Percentiles rank a stretch among this genome's conserved stretches.
phyloP scores from a whole-genome alignment of 2,888 invertebrate genomes.

The Phania funesta region DNA sequence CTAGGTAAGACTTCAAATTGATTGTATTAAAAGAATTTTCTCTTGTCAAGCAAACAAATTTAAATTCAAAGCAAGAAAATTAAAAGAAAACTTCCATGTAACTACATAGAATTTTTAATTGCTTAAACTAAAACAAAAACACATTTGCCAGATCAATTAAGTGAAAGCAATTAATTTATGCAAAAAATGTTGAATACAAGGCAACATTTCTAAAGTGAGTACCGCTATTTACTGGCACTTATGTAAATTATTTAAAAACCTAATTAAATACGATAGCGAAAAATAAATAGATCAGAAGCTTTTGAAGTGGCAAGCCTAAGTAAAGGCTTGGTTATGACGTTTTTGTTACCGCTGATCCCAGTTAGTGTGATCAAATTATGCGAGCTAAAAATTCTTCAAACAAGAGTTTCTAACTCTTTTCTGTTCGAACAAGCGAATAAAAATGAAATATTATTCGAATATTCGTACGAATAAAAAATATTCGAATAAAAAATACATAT shows the following conservation, averaged over 20 bases:
- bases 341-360: too few relatives aligned
- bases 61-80: slow-evolving; percentile 20
- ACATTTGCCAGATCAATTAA: background rate
- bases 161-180: slow-evolving; percentile 1
- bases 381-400: too few relatives aligned
- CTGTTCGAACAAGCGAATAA: too few relatives aligned
- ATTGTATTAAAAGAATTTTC: slow-evolving; percentile 5
- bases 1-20: background rate
- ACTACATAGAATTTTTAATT: slow-evolving; percentile 16
- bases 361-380: too few relatives aligned
- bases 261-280: background rate
- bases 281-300: slow-evolving; percentile 12
- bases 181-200: too few relatives aligned
- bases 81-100: slow-evolving; percentile 10
- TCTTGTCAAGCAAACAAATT: slow-evolving; percentile 5
- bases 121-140: background rate
- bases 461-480: too few relatives aligned
- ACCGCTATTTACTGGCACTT: background rate
- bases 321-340: background rate
- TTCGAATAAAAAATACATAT: too few relatives aligned
- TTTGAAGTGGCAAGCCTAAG: background rate
- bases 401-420: too few relatives aligned
- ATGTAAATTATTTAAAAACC: background rate
- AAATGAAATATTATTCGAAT: too few relatives aligned
- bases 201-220: background rate